Base-by-base conservation (phyloP, 2,888 invertebrate species). In the Cerastoderma edule region DNA sequence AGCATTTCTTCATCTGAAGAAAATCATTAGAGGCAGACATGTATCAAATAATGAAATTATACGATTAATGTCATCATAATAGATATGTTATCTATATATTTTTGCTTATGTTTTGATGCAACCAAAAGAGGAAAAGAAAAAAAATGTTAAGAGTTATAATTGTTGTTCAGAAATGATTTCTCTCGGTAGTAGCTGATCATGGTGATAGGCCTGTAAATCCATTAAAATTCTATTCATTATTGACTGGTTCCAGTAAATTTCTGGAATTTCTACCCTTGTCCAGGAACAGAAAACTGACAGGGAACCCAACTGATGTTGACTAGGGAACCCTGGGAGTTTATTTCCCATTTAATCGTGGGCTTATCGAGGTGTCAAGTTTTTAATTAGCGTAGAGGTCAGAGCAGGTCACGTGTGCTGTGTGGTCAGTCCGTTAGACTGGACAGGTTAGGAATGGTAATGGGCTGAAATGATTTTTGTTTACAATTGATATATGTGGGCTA, bases 311-410 rank as follows among this genome's bases (percentile, higher is more conserved):
- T 60, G 76, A 39, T 56, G 33, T 32, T 67, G 33, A 72, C 71
- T 35, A 16, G 57, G 53, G 60, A 39, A 48, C 35, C 57, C 56
- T 57, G 72, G 64, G 66, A 67, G 63, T 75, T 75, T 75, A 79
- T 75, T 72, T 72, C 68, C 72, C 72, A 68, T 79, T 75, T 65
- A 80, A 80, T 80, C 74, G 80, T 63, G 63, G 39, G 44, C 66
- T 69, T 74, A 75, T 77, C 72, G 57, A 33, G 48, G 48, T 80
- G 80, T 65, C 80, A 80, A 77, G 68, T 69, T 63, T 67, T 68
- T 72, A 80, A 80, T 80, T 78, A 67, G 65, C 68, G 68, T 32
- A 28, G 22, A 50, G 78, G 71, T 75, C 78, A 68, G 22, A 13
- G 30, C 60, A 44, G 78, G 74, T 78, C 78, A 78, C 48, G 24